These are phyloP conservation scores for Atherinosoma microstoma DNA, from an alignment of 2,797 vertebrate species.

Conservation along the genomic window DNA sequence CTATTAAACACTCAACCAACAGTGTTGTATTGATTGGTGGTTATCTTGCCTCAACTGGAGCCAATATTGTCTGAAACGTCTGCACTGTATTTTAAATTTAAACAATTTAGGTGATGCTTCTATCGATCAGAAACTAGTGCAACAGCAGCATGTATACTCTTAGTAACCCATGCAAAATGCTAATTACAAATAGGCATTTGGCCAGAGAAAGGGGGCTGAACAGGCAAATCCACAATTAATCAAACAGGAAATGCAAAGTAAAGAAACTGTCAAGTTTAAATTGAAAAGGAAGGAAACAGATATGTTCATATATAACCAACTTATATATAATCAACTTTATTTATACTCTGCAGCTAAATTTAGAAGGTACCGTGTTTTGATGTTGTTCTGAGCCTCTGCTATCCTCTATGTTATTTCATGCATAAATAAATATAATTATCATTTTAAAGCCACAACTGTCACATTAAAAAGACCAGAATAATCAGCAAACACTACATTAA, in stretches of 20 bases:
- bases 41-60: slow-evolving; percentile 55
- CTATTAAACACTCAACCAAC: slow-evolving; percentile 73
- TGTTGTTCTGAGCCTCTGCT: slow-evolving; percentile 18
- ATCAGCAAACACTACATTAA: slow-evolving; percentile 59
- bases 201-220: slow-evolving; percentile 5
- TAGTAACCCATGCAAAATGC: slow-evolving; percentile 38
- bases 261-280: slow-evolving; percentile 4
- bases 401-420: slow-evolving; percentile 19
- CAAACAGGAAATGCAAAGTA: slow-evolving; percentile 9
- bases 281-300: slow-evolving; percentile 1
- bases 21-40: slow-evolving; percentile 63
- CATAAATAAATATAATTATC: slow-evolving; percentile 59
- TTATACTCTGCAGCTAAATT: slow-evolving; percentile 34
- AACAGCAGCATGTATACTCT: slow-evolving; percentile 50
- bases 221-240: slow-evolving; percentile 28
- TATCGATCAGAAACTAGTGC: slow-evolving; percentile 51
- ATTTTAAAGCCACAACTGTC: slow-evolving; percentile 62
- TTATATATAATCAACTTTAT: slow-evolving; percentile 23
- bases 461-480: slow-evolving; percentile 40
- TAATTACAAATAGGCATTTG: slow-evolving; percentile 22
- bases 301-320: slow-evolving; percentile 3
- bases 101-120: slow-evolving; percentile 44
- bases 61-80: slow-evolving; percentile 50
- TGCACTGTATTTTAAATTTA: slow-evolving; percentile 51
- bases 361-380: slow-evolving; percentile 33